These are phyloP conservation scores for Trematomus loennbergii DNA, from an alignment of 2,113 vertebrate species.

Conservation along the genomic window DNA sequence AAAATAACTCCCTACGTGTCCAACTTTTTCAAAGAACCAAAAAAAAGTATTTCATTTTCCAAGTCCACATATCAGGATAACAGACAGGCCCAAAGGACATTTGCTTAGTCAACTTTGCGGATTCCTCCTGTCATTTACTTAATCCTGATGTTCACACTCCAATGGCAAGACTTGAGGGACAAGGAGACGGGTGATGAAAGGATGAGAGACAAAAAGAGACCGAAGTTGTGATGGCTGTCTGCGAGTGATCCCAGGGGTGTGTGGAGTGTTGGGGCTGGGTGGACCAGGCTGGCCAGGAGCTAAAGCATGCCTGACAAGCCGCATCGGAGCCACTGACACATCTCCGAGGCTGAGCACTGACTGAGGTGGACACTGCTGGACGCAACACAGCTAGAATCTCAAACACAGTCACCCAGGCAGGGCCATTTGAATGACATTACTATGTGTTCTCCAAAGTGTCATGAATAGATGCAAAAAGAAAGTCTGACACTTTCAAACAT, in stretches of 20 bases:
- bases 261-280: constrained; percentile 63
- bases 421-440: constrained; percentile 53
- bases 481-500: neutral
- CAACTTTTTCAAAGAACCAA: constrained; percentile 14
- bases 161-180: constrained; percentile 74
- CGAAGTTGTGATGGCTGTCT: constrained; percentile 75
- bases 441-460: constrained; percentile 30
- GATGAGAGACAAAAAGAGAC: constrained; percentile 73
- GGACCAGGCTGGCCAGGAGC: constrained; percentile 68
- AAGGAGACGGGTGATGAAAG: constrained; percentile 70
- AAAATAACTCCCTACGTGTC: constrained; percentile 31
- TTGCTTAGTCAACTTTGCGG: constrained; percentile 66
- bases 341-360: constrained; percentile 70
- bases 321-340: constrained; percentile 82
- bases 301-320: constrained; percentile 83
- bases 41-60: constrained; percentile 25
- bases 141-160: constrained; percentile 78
- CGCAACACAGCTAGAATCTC: constrained; percentile 64
- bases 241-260: constrained; percentile 70
- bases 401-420: constrained; percentile 65
- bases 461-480: constrained; percentile 23
- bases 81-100: constrained; percentile 69
- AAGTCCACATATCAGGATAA: constrained; percentile 45
- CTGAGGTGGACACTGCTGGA: constrained; percentile 75
- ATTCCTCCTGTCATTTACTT: constrained; percentile 76